Conservation (phyloP, 2,797 vertebrate genomes). For the Siniperca undulata region DNA sequence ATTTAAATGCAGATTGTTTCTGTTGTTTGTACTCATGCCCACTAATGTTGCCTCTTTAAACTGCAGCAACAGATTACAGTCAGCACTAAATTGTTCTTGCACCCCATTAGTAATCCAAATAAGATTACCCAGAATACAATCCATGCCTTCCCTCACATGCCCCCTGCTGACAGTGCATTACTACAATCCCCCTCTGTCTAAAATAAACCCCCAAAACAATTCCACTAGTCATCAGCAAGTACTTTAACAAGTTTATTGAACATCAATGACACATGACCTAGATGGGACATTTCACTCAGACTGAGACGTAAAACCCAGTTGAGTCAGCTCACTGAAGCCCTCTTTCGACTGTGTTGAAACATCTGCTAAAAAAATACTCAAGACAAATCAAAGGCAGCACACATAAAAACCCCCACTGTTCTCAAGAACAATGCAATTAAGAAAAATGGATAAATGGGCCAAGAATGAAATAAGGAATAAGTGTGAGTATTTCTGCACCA, state of each 20-base stretch:
- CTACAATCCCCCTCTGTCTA: neutral
- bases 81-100: slow-evolving; percentile 28
- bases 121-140: slow-evolving; percentile 37
- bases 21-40: slow-evolving; percentile 23
- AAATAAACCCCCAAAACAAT: neutral
- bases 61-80: slow-evolving; percentile 39
- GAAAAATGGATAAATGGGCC: neutral
- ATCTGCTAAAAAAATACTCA: slow-evolving; percentile 20
- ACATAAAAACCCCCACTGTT: neutral
- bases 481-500: neutral
- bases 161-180: slow-evolving; percentile 62
- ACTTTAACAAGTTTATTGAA: slow-evolving; percentile 71
- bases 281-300: slow-evolving; percentile 15
- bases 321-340: slow-evolving; percentile 15
- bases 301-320: slow-evolving; percentile 11
- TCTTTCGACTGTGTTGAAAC: slow-evolving; percentile 12
- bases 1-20: slow-evolving; percentile 21
- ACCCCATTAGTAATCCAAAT: slow-evolving; percentile 51
- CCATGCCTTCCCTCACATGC: slow-evolving; percentile 31
- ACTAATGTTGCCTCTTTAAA: slow-evolving; percentile 29
- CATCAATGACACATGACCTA: slow-evolving; percentile 24
- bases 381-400: neutral
- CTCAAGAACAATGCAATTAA: slow-evolving; percentile 23
- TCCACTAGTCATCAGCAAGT: slow-evolving; percentile 13
- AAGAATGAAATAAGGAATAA: neutral